Conservation (phyloP, 1,140 invertebrate species). For the Adoxophyes honmai region DNA sequence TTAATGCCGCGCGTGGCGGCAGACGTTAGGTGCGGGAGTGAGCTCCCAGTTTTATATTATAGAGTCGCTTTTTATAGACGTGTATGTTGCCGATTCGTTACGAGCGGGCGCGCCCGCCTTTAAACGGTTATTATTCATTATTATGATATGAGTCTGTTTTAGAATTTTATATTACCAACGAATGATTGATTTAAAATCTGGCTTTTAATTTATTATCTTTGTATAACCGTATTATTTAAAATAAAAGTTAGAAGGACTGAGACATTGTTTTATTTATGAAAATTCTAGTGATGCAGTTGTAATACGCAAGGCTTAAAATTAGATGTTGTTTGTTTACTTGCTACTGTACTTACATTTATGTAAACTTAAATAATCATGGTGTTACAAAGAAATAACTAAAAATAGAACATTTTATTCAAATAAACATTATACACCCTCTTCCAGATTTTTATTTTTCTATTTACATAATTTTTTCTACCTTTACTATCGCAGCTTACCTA, state of each 20-base stretch:
- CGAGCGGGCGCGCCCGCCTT: slow-evolving; percentile 16
- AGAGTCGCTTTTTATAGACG: slow-evolving; percentile 69
- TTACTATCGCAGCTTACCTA: background rate
- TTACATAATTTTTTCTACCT: background rate
- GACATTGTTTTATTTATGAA: slow-evolving; percentile 69
- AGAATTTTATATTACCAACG: slow-evolving; percentile 76
- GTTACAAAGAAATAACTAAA: slow-evolving; percentile 69
- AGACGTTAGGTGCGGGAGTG: slow-evolving; percentile 67
- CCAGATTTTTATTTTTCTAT: slow-evolving; percentile 39
- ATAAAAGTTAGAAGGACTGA: slow-evolving; percentile 70
- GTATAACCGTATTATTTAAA: slow-evolving; percentile 75
- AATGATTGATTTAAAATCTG: slow-evolving; percentile 71
- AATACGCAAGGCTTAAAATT: slow-evolving; percentile 34
- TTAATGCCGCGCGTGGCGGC: slow-evolving; percentile 48
- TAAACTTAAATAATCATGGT: slow-evolving; percentile 69
- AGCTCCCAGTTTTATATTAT: slow-evolving; percentile 68
- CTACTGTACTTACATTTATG: slow-evolving; percentile 61
- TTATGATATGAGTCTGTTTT: slow-evolving; percentile 67
- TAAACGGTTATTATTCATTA: slow-evolving; percentile 52
- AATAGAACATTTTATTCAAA: slow-evolving; percentile 71
- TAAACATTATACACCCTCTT: slow-evolving; percentile 70
- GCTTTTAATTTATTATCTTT: slow-evolving; percentile 76
- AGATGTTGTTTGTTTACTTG: slow-evolving; percentile 56
- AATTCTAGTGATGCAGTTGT: slow-evolving; percentile 38
- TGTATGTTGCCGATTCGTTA: slow-evolving; percentile 38